A percentile compares a stretch with the other conserved stretches of the same genome.
These are phyloP conservation scores for Carpatolechia fugitivella DNA, from an alignment of 2,888 invertebrate species.

Conservation along the genomic window DNA sequence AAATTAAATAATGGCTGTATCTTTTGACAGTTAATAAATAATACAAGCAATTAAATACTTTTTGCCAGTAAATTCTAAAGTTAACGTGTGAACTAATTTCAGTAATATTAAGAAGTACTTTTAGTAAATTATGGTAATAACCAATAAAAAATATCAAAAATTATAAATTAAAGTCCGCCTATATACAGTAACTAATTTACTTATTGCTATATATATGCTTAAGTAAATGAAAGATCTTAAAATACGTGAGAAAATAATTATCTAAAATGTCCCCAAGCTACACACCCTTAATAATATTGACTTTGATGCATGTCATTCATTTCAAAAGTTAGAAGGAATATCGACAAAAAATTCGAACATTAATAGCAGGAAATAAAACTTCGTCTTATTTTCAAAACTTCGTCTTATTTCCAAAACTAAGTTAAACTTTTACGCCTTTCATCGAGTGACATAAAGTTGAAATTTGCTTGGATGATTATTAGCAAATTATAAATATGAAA, in stretches of 20 bases:
- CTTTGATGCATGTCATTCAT: constrained; percentile 7
- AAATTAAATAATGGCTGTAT: too few species aligned
- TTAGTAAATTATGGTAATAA: too few species aligned
- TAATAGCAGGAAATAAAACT: constrained; percentile 20
- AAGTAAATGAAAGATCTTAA: too few species aligned
- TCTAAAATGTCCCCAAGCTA: background rate
- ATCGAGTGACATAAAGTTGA: background rate
- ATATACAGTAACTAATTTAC: too few species aligned
- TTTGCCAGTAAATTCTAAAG: too few species aligned
- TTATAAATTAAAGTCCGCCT: too few species aligned
- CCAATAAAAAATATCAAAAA: too few species aligned
- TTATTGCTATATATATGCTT: too few species aligned
- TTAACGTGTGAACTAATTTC: too few species aligned
- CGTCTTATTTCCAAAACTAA: background rate
- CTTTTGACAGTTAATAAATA: too few species aligned
- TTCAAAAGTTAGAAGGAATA: background rate
- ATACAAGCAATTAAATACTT: too few species aligned
- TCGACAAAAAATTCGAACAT: constrained; percentile 6
- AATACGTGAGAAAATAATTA: background rate
- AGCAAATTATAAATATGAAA: constrained; percentile 8
- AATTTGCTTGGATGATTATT: constrained; percentile 2
- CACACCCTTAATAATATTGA: background rate
- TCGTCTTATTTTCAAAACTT: background rate
- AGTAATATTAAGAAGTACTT: too few species aligned
- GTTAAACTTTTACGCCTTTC: background rate